phyloP scores from a whole-genome alignment of 1,140 invertebrate species.

The Cydia splendana region DNA sequence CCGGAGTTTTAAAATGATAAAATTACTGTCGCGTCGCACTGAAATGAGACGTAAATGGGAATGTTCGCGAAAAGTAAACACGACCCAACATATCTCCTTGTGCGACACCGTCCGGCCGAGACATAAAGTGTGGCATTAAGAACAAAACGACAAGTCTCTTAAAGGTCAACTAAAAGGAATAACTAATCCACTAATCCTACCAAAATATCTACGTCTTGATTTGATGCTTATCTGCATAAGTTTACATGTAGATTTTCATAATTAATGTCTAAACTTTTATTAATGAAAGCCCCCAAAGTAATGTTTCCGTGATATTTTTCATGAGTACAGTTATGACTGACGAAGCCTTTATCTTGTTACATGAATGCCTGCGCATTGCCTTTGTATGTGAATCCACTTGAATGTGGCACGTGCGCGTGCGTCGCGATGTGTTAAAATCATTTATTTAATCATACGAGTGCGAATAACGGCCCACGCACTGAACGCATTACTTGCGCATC shows the following conservation, averaged over 20 bases:
- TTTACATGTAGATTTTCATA: neutral
- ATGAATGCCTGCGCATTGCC: slow-evolving; percentile 8
- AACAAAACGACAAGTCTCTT: slow-evolving; percentile 25
- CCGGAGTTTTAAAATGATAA: slow-evolving; percentile 71
- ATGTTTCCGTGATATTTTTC: neutral
- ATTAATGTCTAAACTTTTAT: neutral
- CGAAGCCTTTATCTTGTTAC: slow-evolving; percentile 19
- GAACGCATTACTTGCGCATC: slow-evolving; percentile 22
- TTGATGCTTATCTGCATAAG: neutral
- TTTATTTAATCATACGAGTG: slow-evolving; percentile 52
- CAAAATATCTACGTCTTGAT: slow-evolving; percentile 1
- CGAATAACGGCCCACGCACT: slow-evolving; percentile 41
- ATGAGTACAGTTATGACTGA: slow-evolving; percentile 1
- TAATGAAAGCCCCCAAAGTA: neutral
- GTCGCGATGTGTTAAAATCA: slow-evolving; percentile 38
- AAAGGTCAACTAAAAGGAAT: slow-evolving; percentile 9
- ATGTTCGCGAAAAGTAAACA: slow-evolving; percentile 59
- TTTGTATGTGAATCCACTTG: slow-evolving; percentile 23
- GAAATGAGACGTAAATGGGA: slow-evolving; percentile 71
- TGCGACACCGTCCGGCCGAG: slow-evolving; percentile 62
- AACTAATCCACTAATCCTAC: slow-evolving; percentile 13
- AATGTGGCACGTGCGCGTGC: slow-evolving; percentile 41
- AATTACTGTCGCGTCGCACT: slow-evolving; percentile 58
- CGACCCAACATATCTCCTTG: slow-evolving; percentile 57
- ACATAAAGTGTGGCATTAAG: slow-evolving; percentile 61